Percentiles rank a stretch among this genome's conserved stretches.
Conservation (phyloP, 2,797 vertebrate species). For the Aythya fuligula region DNA sequence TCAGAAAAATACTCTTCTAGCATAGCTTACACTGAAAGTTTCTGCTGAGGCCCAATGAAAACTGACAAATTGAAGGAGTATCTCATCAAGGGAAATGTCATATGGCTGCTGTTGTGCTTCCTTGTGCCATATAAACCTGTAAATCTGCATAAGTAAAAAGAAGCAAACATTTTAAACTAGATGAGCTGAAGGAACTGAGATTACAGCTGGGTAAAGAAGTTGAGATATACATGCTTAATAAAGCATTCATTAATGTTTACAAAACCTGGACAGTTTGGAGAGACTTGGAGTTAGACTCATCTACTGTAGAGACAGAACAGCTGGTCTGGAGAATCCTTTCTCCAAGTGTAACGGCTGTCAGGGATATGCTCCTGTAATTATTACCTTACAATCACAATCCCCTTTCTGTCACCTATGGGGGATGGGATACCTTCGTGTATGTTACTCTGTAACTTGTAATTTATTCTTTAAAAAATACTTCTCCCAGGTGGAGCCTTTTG, state of each 20-base stretch:
- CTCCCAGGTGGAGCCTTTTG: not conserved
- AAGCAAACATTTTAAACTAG: not conserved
- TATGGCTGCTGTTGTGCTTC: not conserved
- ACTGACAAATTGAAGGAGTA: not conserved
- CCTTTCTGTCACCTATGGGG: not conserved
- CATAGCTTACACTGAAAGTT: not conserved
- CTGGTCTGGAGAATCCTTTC: not conserved
- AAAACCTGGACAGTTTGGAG: not conserved
- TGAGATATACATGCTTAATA: not conserved
- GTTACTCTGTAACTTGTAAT: not conserved
- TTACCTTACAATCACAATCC: not conserved
- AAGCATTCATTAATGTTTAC: not conserved
- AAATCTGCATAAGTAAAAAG: not conserved
- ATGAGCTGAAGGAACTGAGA: not conserved
- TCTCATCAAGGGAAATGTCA: not conserved
- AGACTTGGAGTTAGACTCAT: not conserved
- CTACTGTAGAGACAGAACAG: not conserved
- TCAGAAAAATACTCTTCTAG: not conserved
- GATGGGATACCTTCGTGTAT: not conserved
- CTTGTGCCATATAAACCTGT: not conserved
- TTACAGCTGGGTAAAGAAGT: not conserved
- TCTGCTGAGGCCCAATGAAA: not conserved
- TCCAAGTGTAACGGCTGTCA: not conserved
- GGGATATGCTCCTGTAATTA: not conserved
- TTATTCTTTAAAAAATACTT: not conserved